These are phyloP conservation scores for Drosophila quadrilineata DNA, from an alignment of 1,140 invertebrate species.

Conservation along the genomic window DNA sequence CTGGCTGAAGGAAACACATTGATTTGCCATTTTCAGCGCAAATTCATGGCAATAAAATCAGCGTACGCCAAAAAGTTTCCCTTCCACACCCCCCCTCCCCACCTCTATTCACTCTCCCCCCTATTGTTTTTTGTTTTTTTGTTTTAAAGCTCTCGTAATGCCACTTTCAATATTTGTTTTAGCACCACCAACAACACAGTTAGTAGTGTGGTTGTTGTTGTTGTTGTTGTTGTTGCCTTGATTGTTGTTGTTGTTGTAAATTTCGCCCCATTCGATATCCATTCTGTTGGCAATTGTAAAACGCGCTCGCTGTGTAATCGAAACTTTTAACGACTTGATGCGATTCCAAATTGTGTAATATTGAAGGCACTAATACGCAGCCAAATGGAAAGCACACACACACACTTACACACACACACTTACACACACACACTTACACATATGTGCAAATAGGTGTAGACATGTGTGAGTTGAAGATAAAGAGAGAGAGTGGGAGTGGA, in stretches of 20 bases:
- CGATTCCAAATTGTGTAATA: slow-evolving; percentile 78
- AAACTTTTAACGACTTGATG: slow-evolving; percentile 79
- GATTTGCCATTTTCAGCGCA: slow-evolving; percentile 76
- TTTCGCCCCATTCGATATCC: slow-evolving; percentile 15
- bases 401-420: slow-evolving; percentile 7
- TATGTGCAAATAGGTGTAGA: slow-evolving; percentile 9
- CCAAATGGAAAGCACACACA: slow-evolving; percentile 40
- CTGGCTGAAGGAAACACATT: slow-evolving; percentile 72
- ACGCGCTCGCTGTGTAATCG: slow-evolving; percentile 77
- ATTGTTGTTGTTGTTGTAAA: neutral
- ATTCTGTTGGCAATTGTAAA: slow-evolving; percentile 63
- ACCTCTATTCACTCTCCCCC: neutral
- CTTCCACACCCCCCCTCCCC: neutral
- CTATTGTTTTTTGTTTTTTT: neutral
- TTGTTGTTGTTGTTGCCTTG: neutral
- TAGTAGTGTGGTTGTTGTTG: slow-evolving; percentile 43
- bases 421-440: neutral
- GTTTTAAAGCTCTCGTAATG: slow-evolving; percentile 61
- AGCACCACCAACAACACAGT: slow-evolving; percentile 30
- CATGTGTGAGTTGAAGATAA: slow-evolving; percentile 30
- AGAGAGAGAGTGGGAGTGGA: slow-evolving; percentile 29
- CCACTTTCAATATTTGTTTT: slow-evolving; percentile 79
- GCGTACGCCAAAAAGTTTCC: slow-evolving; percentile 53
- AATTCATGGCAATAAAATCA: slow-evolving; percentile 78
- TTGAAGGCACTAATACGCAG: slow-evolving; percentile 70